A percentile compares a stretch with the other conserved stretches of the same genome.
These are phyloP conservation scores for Agrotis puta DNA, from an alignment of 2,888 invertebrate genomes.

Conservation along the genomic window DNA sequence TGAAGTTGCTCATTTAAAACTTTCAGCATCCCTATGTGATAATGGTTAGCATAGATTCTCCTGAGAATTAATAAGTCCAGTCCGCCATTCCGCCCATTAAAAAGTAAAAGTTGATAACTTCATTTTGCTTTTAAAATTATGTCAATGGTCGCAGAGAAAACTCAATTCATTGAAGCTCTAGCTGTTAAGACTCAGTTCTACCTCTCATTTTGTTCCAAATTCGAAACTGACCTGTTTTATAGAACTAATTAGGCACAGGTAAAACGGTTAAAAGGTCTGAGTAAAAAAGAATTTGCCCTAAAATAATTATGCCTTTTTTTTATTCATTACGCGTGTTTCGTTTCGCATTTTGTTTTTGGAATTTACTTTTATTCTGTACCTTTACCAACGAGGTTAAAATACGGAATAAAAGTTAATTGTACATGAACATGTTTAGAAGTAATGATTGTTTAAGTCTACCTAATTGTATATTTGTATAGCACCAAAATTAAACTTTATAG, in stretches of 20 bases:
- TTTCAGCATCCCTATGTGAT: constrained; percentile 1
- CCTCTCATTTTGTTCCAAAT: constrained; percentile 36
- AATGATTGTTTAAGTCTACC: no score
- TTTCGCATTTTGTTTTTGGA: constrained; percentile 13
- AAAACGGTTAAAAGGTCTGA: constrained; percentile 27
- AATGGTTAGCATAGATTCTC: not conserved
- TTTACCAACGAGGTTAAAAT: no score
- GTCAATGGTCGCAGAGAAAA: constrained; percentile 44
- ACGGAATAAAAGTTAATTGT: no score
- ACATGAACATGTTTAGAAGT: no score
- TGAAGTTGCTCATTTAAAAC: not conserved
- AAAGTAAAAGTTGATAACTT: constrained; percentile 47
- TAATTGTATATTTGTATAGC: no score
- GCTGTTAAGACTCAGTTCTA: constrained; percentile 48
- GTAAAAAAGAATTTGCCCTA: constrained; percentile 34
- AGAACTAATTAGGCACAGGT: constrained; percentile 51
- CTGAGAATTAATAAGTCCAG: not conserved
- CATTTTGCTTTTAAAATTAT: constrained; percentile 42
- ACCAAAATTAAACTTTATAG: no score
- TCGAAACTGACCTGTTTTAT: constrained; percentile 45
- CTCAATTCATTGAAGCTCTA: constrained; percentile 51
- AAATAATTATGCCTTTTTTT: constrained; percentile 34
- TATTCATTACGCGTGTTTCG: constrained; percentile 28
- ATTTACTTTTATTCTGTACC: not conserved
- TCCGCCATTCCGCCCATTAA: constrained; percentile 9